phyloP scores from a whole-genome alignment of 2,113 vertebrate genomes.

The Microtus montanus region DNA sequence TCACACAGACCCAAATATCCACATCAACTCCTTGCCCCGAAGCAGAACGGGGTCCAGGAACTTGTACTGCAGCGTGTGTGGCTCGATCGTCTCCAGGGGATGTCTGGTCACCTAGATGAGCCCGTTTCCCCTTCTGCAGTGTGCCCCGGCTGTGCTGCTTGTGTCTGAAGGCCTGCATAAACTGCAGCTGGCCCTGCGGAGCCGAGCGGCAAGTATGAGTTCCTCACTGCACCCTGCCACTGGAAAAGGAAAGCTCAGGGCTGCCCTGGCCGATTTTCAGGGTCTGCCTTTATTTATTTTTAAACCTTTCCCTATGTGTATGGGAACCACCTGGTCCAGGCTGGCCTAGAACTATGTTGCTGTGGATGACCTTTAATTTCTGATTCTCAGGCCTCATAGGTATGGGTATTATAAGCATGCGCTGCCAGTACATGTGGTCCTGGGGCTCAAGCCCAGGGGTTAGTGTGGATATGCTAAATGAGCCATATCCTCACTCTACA shows the following conservation, averaged over 20 bases:
- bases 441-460: not conserved
- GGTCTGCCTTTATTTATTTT: conserved; percentile 37
- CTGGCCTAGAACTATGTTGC: not conserved
- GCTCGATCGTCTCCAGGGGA: conserved; percentile 97
- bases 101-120: conserved; percentile 98
- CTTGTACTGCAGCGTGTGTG: conserved; percentile 97
- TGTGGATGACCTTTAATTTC: not conserved
- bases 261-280: conserved; percentile 78
- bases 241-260: conserved; percentile 37
- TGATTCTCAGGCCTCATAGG: not conserved
- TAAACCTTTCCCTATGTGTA: not conserved
- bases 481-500: not conserved
- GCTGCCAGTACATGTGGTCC: not conserved
- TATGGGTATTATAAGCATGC: not conserved
- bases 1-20: not conserved
- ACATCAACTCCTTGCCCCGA: not conserved
- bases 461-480: no score
- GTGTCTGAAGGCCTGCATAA: conserved; percentile 96
- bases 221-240: not conserved
- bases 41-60: not conserved
- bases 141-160: conserved; percentile 98
- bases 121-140: conserved; percentile 97
- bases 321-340: not conserved
- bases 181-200: conserved; percentile 92
- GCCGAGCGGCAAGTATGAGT: fast-evolving